Base-by-base conservation (phyloP, 2,113 vertebrate species). In the Phainopepla nitens region DNA sequence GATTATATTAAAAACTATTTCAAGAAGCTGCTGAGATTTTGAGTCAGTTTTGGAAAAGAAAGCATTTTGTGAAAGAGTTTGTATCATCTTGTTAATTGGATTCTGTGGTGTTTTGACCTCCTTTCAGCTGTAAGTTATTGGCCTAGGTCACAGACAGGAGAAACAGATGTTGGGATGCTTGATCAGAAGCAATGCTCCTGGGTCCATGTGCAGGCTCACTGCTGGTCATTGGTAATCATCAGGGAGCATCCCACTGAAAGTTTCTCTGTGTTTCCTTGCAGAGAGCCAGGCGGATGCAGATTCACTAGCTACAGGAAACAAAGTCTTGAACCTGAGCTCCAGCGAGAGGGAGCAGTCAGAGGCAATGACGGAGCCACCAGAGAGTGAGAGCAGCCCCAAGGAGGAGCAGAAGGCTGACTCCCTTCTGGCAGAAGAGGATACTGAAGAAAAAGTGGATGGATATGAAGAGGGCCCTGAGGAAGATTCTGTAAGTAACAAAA, bases 401-500 rank as follows among this genome's bases (percentile, higher is more conserved):
- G 95, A 95, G 85, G 93, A 96, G 53, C 87, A 49, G 18, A 96
- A 95, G 69, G 90, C 75, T 5, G 93, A 91, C 33, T 75, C 77
- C 31, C 88, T 75, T 22, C 82, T 44, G 18, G 94, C 89, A 49
- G 97, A 98, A 33, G 97, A 97, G 53, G 70, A 85, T 2, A 92
- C 96, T 0, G 90, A 98, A 60, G 96, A 84, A 72, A 97, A 97
- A 83, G 62, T 36, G 17, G 85, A 92, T 10, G 95, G 95, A 68
- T 97, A 95, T 11, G 93, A 97, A 8, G 97, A 97, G 6, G 97
- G 97, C 66, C 95, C 85, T 0, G 98, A 98, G 51, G 99, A 99
- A 51, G 99, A 99, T 95, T 97, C 98, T 14, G 98, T 98, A 94
- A 99, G 99, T 98, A 99, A 99, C 98, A 99, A 98, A 95, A 99